A percentile compares a stretch with the other conserved stretches of the same genome.
phyloP scores from a whole-genome alignment of 2,113 vertebrate species.

The Leucoraja erinaceus region DNA sequence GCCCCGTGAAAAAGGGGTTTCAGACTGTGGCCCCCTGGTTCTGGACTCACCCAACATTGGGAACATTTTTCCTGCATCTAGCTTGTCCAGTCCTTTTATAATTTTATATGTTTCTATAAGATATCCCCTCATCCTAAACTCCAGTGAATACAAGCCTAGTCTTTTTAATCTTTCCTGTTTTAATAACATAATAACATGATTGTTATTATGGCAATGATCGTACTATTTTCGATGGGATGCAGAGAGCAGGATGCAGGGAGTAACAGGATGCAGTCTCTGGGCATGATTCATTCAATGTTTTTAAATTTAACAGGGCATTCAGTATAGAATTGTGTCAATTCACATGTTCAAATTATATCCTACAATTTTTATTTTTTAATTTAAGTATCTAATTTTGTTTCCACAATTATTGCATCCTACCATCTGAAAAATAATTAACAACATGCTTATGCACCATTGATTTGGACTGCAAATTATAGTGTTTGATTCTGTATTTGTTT shows the following conservation, averaged over 20 bases:
- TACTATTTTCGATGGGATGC: background rate
- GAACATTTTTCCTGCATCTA: too few species aligned
- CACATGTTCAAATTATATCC: background rate
- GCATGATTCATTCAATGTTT: background rate
- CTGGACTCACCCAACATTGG: too few species aligned
- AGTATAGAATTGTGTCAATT: background rate
- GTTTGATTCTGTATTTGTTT: background rate
- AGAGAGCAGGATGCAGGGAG: background rate
- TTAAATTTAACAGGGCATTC: background rate
- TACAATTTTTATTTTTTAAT: background rate
- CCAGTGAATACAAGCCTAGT: too few species aligned
- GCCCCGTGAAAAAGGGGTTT: too few species aligned
- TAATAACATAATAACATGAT: too few species aligned
- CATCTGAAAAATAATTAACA: background rate
- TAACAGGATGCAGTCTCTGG: too few species aligned
- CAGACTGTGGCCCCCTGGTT: too few species aligned
- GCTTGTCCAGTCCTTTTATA: too few species aligned
- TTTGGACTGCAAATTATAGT: background rate
- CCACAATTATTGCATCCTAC: background rate
- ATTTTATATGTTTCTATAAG: too few species aligned
- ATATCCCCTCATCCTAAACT: too few species aligned
- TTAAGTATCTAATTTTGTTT: too few species aligned
- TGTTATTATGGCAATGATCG: background rate
- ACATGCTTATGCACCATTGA: background rate
- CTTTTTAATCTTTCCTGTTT: too few species aligned